Evolutionary conservation across 2,888 invertebrate genomes (phyloP), one percentile per base, ranked within the genome.

Genomic region (Tholera decimalis): DNA sequence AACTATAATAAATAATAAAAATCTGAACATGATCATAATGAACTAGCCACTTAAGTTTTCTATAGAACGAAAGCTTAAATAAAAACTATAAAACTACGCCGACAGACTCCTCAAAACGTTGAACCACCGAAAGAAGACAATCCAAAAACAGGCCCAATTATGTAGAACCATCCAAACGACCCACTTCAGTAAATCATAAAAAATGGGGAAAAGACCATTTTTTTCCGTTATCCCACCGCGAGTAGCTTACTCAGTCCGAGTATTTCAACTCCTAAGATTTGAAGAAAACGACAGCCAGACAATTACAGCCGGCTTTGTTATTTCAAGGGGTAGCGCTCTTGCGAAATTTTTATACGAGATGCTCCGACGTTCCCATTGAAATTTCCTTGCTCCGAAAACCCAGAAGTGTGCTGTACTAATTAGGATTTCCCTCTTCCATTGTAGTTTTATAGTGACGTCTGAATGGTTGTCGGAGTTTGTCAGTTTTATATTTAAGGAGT

Each of bases 261-360:
- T 51, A 59, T 81, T 72, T 57, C 57, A 43, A 60, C 53, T 71
- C 66, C 58, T 62, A 79, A 72, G 82, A 77, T 78, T 72, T 61
- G 58, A 73, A 67, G 65, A 55, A 56, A 79, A 79, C 80, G 77
- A 73, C 80, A 67, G 72, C 46, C 77, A 72, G 73, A 80, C 80
- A 77, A 85, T 85, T 83, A 83, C 86, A 66, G 69, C 51, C 35
- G 72, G 58, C 80, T 79, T 85, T 83, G 83, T 85, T 83, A 79
- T 74, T 66, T 70, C 57, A 83, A 79, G 76, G 75, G 76, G 72
- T 83, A 64, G 67, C 66, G 58, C 60, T 74, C 73, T 82, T 51
- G 66, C 37, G 56, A 73, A 77, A 71, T 43, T 39, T 67, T 73
- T 71, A 54, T 65, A 72, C n/a, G 73, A 68, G 73, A 68, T 24